Evolutionary conservation across 2,113 vertebrate genomes (phyloP).

Genomic region (Microtus montanus): DNA sequence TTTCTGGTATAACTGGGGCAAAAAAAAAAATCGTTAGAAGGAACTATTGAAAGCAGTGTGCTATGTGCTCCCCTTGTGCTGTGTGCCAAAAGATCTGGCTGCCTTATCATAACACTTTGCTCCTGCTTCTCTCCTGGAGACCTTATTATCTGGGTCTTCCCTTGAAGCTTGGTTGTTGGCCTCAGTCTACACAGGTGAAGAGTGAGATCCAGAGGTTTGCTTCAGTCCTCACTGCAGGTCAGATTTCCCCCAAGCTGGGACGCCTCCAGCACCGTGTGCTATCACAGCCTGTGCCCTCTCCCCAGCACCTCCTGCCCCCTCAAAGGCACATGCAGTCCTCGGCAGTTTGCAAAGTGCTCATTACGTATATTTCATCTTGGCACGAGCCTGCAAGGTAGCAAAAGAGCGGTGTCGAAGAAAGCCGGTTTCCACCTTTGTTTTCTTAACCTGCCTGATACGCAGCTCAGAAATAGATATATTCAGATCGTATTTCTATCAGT

Average conservation of each 20-base stretch:
- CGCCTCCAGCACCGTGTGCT: background rate
- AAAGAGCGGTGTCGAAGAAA: constrained; percentile 54
- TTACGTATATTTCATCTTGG: constrained; percentile 41
- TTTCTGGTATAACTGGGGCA: constrained; percentile 3
- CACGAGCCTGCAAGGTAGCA: constrained; percentile 21
- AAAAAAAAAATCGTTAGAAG: background rate
- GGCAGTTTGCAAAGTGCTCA: constrained; percentile 13
- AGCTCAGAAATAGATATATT: constrained; percentile 70
- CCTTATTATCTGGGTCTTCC: constrained; percentile 16
- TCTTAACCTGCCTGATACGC: constrained; percentile 52
- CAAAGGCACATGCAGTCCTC: background rate
- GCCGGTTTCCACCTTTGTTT: constrained; percentile 44
- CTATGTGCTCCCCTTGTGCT: background rate
- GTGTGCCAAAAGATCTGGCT: background rate
- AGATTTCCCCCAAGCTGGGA: background rate
- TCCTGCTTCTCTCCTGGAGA: constrained; percentile 30
- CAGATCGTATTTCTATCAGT: constrained; percentile 54
- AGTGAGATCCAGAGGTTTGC: background rate
- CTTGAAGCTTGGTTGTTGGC: background rate
- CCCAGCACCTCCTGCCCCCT: background rate
- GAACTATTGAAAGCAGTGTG: constrained; percentile 34
- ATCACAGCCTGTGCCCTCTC: background rate
- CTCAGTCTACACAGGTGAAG: background rate
- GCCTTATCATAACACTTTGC: background rate
- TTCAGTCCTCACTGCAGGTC: background rate